Base-by-base conservation (phyloP, 2,797 vertebrate species). In the Falco biarmicus region DNA sequence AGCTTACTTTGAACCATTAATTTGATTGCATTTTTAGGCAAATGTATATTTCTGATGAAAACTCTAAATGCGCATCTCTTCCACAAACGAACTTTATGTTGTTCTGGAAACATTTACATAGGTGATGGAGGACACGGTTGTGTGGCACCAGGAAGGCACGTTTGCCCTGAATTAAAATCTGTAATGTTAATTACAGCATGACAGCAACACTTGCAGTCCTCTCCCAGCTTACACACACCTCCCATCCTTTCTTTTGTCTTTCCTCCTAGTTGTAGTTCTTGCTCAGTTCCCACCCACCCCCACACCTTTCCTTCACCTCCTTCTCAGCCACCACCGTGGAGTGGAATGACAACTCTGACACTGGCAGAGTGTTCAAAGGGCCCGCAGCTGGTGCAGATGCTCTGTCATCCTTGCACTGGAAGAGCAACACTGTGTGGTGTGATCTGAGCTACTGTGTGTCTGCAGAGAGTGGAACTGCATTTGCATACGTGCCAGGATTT, bases 281-380 rank as follows among this genome's bases (percentile, higher is more conserved):
- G 6, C 22, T 63, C 0, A 0, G 1, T 8, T 41, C 4, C 2
- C 5, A 0, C 3, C 10, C 8, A 3, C 10, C 14, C 5, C 4
- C 17, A 9, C 32, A 10, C 4, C 12, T 11, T 31, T 47, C 22
- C 31, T 10, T 34, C 13, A 8, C 41, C 32, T 28, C 10, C 28
- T 50, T 4, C 34, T 31, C 11, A 5, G 19, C 8, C 10, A 19
- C 25, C 26, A 5, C 32, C 1, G 2, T 11, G n/a, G 43, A 29
- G 22, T 7, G 3, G n/a, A 22, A 5, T 2, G 32, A 12, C 43
- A 26, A 10, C 17, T 28, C 6, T 0, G 63, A 13, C 19, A 5
- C 32, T 26, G 15, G 15, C 63, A 32, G 19, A 11, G 11, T 0
- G 0, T 9, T 39, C 20, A 19, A 22, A 1, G 18, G 22, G n/a